Evolutionary conservation across 2,797 vertebrate genomes (phyloP).

Genomic region (Gymnocypris eckloni): DNA sequence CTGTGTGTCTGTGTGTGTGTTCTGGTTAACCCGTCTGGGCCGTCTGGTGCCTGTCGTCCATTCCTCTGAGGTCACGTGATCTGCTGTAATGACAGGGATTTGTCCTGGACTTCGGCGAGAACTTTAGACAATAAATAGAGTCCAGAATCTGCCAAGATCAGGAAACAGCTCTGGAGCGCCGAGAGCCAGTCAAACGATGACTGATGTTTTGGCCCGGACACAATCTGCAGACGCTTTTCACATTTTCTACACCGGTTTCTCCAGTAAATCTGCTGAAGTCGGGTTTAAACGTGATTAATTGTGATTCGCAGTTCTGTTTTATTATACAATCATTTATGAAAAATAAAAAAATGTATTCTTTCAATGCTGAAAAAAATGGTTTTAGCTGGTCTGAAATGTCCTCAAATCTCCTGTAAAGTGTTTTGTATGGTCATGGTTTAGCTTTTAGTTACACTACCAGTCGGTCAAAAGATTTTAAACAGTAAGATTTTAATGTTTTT

Average conservation of each 20-base stretch:
- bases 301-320: too few species aligned
- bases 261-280: neutral
- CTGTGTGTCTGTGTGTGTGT: too few species aligned
- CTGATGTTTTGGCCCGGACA: neutral
- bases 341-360: neutral
- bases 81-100: constrained; percentile 69
- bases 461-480: too few species aligned
- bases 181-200: neutral
- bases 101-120: constrained; percentile 64
- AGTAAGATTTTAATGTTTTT: too few species aligned
- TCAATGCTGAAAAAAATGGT: neutral
- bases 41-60: constrained; percentile 75
- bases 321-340: too few species aligned
- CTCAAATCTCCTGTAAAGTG: too few species aligned
- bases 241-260: neutral
- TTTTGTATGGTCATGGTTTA: too few species aligned
- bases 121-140: constrained; percentile 57
- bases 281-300: neutral
- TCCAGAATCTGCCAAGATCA: constrained; percentile 7
- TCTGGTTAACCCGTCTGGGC: constrained; percentile 69
- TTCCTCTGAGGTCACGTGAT: constrained; percentile 77
- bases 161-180: neutral
- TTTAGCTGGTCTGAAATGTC: neutral
- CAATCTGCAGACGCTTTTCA: neutral
- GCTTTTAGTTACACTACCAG: too few species aligned